phyloP scores from a whole-genome alignment of 2,797 vertebrate genomes.

The Crypturellus tataupa region DNA sequence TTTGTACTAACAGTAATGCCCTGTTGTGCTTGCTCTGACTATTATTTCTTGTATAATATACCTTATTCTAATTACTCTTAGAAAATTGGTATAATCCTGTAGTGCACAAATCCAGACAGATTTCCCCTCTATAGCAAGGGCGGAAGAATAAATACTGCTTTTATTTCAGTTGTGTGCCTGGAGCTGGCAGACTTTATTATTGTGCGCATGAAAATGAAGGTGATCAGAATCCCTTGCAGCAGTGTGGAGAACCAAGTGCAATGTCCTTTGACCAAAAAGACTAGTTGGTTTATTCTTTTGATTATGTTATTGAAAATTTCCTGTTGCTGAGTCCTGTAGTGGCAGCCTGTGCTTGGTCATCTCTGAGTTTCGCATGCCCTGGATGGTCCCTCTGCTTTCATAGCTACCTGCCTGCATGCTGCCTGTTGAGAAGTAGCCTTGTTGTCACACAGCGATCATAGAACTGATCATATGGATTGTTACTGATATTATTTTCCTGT shows the following conservation, averaged over 20 bases:
- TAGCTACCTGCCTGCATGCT: neutral
- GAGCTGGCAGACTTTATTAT: neutral
- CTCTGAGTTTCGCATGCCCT: neutral
- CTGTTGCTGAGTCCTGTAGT: neutral
- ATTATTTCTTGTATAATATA: neutral
- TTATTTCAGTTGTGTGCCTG: neutral
- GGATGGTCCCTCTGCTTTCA: fast-evolving
- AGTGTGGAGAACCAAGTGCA: fast-evolving
- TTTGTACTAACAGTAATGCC: neutral
- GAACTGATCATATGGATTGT: neutral
- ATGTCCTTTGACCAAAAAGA: neutral
- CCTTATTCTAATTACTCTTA: neutral
- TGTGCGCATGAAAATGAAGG: neutral
- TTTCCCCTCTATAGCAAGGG: neutral
- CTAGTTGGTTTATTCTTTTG: neutral
- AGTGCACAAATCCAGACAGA: neutral
- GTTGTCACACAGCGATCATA: neutral
- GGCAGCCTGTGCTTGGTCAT: neutral
- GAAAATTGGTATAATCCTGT: neutral
- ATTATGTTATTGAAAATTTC: neutral
- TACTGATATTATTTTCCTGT: neutral
- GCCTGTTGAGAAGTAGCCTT: neutral
- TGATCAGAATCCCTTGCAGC: neutral
- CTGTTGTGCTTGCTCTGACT: neutral
- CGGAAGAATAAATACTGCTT: neutral